These are phyloP conservation scores for Ranitomeya imitator DNA, from an alignment of 2,113 vertebrate genomes.

Conservation along the genomic window DNA sequence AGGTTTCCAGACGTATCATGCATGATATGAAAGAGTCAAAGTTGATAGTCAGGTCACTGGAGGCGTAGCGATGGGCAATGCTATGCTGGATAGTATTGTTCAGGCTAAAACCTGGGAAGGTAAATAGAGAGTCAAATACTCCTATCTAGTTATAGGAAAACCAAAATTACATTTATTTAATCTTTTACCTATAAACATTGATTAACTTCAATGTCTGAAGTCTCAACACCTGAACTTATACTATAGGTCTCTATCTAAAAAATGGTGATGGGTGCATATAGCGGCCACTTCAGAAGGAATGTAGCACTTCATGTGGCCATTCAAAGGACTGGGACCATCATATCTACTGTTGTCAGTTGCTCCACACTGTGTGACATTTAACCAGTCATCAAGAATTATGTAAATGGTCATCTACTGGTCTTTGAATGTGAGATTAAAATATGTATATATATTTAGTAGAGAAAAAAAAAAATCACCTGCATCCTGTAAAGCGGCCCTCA, in stretches of 20 bases:
- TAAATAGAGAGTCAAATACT: neutral
- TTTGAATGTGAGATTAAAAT: neutral
- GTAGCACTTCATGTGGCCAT: neutral
- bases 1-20: constrained; percentile 81
- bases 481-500: constrained; percentile 74
- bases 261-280: neutral
- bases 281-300: neutral
- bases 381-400: neutral
- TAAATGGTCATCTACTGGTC: neutral
- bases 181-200: no score
- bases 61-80: constrained; percentile 73
- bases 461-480: constrained; percentile 65
- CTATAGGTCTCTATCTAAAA: no score
- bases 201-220: no score
- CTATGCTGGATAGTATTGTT: constrained; percentile 80
- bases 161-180: neutral
- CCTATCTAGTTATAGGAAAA: neutral
- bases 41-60: constrained; percentile 75
- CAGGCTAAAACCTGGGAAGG: constrained; percentile 79
- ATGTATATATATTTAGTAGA: neutral
- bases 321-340: neutral
- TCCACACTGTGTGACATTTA: no score
- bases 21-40: constrained; percentile 86
- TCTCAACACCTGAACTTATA: no score
- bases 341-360: no score